Evolutionary conservation across 2,113 vertebrate genomes (phyloP).

Genomic region (Channa maculata): DNA sequence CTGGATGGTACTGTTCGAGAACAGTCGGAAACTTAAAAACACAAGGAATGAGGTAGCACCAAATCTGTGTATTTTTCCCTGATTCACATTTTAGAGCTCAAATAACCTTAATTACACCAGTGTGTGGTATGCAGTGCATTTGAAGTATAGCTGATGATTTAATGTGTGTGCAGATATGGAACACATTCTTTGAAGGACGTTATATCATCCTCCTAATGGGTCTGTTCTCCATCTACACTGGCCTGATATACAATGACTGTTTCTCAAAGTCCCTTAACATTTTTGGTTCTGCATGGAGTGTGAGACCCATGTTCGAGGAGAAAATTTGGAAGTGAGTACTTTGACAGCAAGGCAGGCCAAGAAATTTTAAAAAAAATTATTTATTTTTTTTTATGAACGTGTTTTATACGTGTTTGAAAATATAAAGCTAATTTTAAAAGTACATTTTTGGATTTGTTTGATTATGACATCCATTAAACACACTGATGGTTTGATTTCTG

Average conservation of each 20-base stretch:
- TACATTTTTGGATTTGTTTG: background rate
- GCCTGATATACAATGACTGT: conserved; percentile 98
- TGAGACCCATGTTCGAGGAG: conserved; percentile 85
- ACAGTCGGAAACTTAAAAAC: conserved; percentile 88
- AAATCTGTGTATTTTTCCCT: background rate
- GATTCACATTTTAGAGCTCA: background rate
- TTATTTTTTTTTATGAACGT: background rate
- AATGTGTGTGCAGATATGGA: conserved; percentile 86
- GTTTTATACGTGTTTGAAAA: background rate
- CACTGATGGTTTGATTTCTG: conserved; percentile 21
- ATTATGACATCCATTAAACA: background rate
- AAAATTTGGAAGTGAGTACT: conserved; percentile 84
- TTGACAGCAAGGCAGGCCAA: background rate
- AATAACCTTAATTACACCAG: no score
- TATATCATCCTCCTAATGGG: conserved; percentile 98
- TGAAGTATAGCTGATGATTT: conserved; percentile 5
- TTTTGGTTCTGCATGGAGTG: conserved; percentile 94
- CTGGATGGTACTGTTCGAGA: conserved; percentile 91
- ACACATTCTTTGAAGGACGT: conserved; percentile 93
- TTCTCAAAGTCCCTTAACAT: conserved; percentile 97
- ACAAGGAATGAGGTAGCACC: conserved; percentile 90
- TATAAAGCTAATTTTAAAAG: background rate
- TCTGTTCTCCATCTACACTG: conserved; percentile 95
- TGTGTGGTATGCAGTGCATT: background rate
- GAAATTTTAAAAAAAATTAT: background rate